A percentile compares a stretch with the other conserved stretches of the same genome.
Conservation (phyloP, 2,797 vertebrate species). For the Enteromius unitaeniatus region DNA sequence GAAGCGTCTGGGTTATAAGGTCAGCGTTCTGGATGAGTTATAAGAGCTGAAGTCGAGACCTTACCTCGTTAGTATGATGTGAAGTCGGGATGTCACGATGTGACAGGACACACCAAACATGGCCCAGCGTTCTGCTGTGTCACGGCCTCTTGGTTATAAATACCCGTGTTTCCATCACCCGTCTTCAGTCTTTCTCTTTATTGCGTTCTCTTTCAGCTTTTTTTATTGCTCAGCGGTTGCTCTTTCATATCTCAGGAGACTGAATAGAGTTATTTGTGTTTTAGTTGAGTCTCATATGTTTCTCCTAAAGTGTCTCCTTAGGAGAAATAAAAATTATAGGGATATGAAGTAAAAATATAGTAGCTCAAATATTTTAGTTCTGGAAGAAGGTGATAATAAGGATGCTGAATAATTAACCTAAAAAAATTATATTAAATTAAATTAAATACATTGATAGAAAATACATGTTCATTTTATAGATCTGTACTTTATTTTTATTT, state of each 20-base stretch:
- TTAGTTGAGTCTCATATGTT: background rate
- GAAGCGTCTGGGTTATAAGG: slow-evolving; percentile 38
- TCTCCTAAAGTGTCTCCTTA: slow-evolving; percentile 7
- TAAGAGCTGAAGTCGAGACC: slow-evolving; percentile 59
- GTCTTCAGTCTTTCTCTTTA: slow-evolving; percentile 23
- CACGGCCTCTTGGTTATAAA: slow-evolving; percentile 55
- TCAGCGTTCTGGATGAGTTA: slow-evolving; percentile 51
- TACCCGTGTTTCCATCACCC: slow-evolving; percentile 21
- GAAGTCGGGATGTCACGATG: slow-evolving; percentile 68
- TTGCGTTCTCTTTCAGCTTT: background rate
- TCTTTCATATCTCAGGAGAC: slow-evolving; percentile 3
- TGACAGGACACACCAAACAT: slow-evolving; percentile 58
- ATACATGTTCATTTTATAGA: background rate
- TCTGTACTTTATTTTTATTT: background rate
- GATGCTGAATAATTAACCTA: background rate
- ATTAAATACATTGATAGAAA: no score
- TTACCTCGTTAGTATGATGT: slow-evolving; percentile 62
- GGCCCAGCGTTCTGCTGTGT: slow-evolving; percentile 62
- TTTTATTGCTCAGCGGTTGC: slow-evolving; percentile 4
- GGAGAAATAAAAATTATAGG: background rate
- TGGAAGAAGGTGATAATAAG: background rate
- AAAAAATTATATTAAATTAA: no score
- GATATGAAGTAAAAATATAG: background rate
- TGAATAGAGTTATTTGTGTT: background rate
- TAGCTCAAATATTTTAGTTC: background rate